A percentile compares a stretch with the other conserved stretches of the same genome.
Conservation (phyloP, 2,888 invertebrate genomes). For the Dolichopus griseipennis region DNA sequence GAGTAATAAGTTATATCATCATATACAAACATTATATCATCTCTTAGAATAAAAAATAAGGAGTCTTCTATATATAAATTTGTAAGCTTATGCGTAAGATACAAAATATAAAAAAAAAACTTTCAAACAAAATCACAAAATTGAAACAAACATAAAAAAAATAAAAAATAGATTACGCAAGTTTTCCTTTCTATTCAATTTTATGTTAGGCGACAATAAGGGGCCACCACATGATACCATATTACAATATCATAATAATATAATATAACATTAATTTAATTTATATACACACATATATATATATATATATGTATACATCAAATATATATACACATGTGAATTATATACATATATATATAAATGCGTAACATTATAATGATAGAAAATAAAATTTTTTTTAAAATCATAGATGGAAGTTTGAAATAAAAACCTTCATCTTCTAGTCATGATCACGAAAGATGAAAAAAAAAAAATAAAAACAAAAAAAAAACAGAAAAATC, state of each 20-base stretch:
- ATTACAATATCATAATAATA: background rate
- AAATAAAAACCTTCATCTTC: background rate
- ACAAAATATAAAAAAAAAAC: background rate
- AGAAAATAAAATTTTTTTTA: too few species aligned
- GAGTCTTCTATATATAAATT: background rate
- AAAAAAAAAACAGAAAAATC: background rate
- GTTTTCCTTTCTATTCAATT: background rate
- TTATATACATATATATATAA: background rate
- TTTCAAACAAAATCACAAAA: background rate
- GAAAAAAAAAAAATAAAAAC: background rate
- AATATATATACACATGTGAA: background rate
- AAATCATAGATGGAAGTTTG: background rate
- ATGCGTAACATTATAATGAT: too few species aligned
- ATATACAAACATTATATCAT: too few species aligned
- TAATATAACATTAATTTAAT: background rate
- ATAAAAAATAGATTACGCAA: background rate
- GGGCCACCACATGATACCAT: conserved; percentile 1
- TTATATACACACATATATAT: background rate
- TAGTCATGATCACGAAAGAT: conserved; percentile 1
- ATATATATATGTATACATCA: background rate
- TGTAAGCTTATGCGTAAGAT: background rate
- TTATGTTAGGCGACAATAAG: background rate
- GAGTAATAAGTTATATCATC: too few species aligned
- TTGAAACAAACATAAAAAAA: too few species aligned
- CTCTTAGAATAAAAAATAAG: background rate